Conservation (phyloP, 2,113 vertebrate species). For the Thunnus thynnus region DNA sequence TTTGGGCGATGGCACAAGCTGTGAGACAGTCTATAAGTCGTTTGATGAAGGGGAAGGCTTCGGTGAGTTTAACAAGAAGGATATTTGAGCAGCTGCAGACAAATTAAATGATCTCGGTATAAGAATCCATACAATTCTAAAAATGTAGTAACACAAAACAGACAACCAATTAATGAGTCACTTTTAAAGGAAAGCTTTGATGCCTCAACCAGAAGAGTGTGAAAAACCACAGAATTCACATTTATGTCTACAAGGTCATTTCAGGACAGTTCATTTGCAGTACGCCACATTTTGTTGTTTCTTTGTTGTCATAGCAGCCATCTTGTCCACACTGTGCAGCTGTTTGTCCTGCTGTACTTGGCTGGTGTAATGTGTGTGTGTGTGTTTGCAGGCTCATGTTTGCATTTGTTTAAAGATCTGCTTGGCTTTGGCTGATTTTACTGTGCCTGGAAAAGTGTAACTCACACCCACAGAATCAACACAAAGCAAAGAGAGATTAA, state of each 20-base stretch:
- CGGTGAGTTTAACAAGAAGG: constrained; percentile 83
- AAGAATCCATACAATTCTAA: constrained; percentile 23
- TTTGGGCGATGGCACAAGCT: constrained; percentile 92
- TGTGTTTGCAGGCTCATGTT: constrained; percentile 45
- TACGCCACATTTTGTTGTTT: constrained; percentile 62
- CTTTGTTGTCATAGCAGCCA: constrained; percentile 63
- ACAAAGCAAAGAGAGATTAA: constrained; percentile 43
- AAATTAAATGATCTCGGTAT: constrained; percentile 19
- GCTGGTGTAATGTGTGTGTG: constrained; percentile 35
- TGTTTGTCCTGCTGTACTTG: constrained; percentile 66
- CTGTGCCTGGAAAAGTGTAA: constrained; percentile 29
- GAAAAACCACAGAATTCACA: constrained; percentile 37
- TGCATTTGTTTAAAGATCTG: constrained; percentile 37
- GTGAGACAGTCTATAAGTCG: constrained; percentile 88
- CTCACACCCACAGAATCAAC: constrained; percentile 48
- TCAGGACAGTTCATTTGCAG: constrained; percentile 62
- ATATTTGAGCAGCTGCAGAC: constrained; percentile 37
- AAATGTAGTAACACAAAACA: constrained; percentile 55
- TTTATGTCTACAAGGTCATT: constrained; percentile 59
- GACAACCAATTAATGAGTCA: constrained; percentile 33
- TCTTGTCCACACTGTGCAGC: constrained; percentile 62
- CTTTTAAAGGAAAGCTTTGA: constrained; percentile 38
- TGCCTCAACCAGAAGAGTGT: constrained; percentile 30
- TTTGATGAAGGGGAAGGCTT: constrained; percentile 92
- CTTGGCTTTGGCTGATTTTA: constrained; percentile 36